These are phyloP conservation scores for Drosophila infuscata DNA, from an alignment of 2,888 invertebrate species.

Conservation along the genomic window DNA sequence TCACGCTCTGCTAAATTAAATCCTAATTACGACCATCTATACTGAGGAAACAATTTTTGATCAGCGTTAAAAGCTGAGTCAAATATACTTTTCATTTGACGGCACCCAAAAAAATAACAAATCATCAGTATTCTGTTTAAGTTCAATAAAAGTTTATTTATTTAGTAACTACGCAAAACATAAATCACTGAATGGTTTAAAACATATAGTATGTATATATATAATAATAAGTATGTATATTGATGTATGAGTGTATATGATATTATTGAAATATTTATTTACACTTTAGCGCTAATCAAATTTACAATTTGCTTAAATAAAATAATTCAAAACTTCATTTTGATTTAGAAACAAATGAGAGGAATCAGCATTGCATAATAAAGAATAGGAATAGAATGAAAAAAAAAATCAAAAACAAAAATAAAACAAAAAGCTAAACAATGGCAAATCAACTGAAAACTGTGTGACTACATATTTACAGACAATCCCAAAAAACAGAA, in stretches of 20 bases:
- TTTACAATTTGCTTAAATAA: slow-evolving; percentile 75
- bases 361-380: slow-evolving; percentile 59
- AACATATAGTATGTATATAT: slow-evolving; percentile 63
- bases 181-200: slow-evolving; percentile 64
- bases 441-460: slow-evolving; percentile 71
- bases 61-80: neutral
- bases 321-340: slow-evolving; percentile 68
- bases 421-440: slow-evolving; percentile 63
- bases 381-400: slow-evolving; percentile 35
- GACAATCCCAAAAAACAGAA: slow-evolving; percentile 55
- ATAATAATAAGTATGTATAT: slow-evolving; percentile 66
- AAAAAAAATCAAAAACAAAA: slow-evolving; percentile 54
- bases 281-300: slow-evolving; percentile 78
- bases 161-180: slow-evolving; percentile 74
- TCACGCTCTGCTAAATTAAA: neutral
- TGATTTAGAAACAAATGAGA: slow-evolving; percentile 71
- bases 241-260: slow-evolving; percentile 72
- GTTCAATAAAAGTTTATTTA: slow-evolving; percentile 77
- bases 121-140: slow-evolving; percentile 21
- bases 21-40: neutral
- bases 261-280: slow-evolving; percentile 79
- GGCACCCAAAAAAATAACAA: neutral
- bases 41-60: neutral
- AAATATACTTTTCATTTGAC: neutral
- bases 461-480: slow-evolving; percentile 79